Base-by-base conservation (phyloP, 2,797 vertebrate genomes). In the Neoniphon sammara region DNA sequence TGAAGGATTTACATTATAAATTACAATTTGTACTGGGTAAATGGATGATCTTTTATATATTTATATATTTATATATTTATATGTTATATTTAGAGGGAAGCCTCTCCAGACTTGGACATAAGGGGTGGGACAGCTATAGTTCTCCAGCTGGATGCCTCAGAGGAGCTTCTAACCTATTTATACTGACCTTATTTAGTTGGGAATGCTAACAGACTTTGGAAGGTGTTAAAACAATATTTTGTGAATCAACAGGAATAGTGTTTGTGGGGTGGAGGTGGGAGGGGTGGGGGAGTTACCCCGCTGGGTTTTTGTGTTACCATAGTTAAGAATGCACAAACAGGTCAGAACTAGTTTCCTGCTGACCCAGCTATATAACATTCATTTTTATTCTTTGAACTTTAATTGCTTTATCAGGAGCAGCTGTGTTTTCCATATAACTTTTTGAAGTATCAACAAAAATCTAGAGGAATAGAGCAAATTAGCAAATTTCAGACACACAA, bases 81-180 rank as follows among this genome's bases (percentile, higher is more conserved):
- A 66, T 63, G 77, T 60, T 82, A 78, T 73, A 77, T 85, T 77
- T 80, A 69, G 63, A 66, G 20, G 42, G 39, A 46, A 50, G 63
- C 70, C 3, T 42, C n/a, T 15, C 66, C 54, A 53, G 78, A 69
- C 12, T 76, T 63, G 10, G 58, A 75, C 49, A 55, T 64, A 58
- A 25, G 71, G 80, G 64, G 80, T 69, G 36, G 61, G 66, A 57
- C 57, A 36, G 62, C 60, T 75, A 34, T 66, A 80, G 78, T 49
- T 84, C 64, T 83, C 34, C 49, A 67, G 47, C 23, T 21, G 20
- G 67, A 50, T n/a, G 56, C 57, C 82, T 80, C 68, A 36, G 64
- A 76, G 76, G 80, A 83, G 27, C 3, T 31, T 73, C 75, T 85
- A 68, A 86, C 85, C 85, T 66, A 89, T 69, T 89, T 87, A 54